phyloP scores from a whole-genome alignment of 2,113 vertebrate genomes.

The Nymphicus hollandicus region DNA sequence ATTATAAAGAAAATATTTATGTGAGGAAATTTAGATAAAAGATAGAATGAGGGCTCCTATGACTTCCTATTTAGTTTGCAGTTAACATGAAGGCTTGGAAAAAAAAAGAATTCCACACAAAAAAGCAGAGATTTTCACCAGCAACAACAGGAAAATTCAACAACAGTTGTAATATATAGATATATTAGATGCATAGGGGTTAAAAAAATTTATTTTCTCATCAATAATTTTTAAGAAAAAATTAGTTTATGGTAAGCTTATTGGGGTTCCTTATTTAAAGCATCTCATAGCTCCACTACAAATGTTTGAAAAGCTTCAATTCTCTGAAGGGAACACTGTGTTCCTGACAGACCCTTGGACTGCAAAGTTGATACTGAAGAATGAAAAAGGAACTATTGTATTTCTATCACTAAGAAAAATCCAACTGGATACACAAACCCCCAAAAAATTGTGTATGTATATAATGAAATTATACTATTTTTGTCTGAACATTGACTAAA shows the following conservation, averaged over 20 bases:
- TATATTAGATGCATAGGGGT: neutral
- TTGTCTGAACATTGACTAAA: neutral
- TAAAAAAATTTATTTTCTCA: neutral
- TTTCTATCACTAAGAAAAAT: neutral
- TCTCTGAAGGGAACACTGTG: neutral
- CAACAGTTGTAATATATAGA: neutral
- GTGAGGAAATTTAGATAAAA: neutral
- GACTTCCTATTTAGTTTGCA: neutral
- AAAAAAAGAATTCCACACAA: constrained; percentile 7
- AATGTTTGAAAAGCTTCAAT: constrained; percentile 39
- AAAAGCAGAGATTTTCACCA: neutral
- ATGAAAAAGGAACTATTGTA: neutral
- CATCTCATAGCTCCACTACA: constrained; percentile 9
- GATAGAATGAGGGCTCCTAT: neutral
- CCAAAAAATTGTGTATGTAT: neutral
- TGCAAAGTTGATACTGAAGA: neutral
- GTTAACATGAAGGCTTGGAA: neutral
- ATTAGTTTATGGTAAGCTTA: neutral
- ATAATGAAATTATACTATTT: neutral
- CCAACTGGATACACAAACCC: neutral
- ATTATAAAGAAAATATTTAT: neutral
- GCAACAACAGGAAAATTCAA: neutral
- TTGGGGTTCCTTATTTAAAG: constrained; percentile 30
- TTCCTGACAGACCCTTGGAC: neutral
- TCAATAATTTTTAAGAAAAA: neutral